Base-by-base conservation (phyloP, 2,797 vertebrate species). In the Coreius guichenoti region DNA sequence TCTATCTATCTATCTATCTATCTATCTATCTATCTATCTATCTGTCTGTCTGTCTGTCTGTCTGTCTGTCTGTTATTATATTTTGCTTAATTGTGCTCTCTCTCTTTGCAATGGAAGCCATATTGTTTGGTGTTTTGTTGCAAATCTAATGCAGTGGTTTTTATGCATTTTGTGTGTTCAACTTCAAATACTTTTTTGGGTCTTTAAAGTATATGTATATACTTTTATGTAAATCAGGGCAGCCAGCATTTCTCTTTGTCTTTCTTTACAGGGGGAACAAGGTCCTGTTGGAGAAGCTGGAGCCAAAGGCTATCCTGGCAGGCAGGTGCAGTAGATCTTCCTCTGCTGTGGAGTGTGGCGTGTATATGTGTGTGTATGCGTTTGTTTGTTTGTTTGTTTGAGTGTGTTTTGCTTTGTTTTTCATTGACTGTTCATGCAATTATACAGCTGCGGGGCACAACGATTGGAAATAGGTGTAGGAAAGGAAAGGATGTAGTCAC, bases 271-370 rank as follows among this genome's bases (percentile, higher is more conserved):
- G 98, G 98, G 98, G 26, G 94, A 94, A 84, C 96, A 91, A 76
- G 98, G 98, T 95, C 95, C 95, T 68, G 92, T 95, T 51, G 98
- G 98, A 93, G 98, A 96, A 81, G 68, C 83, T 23, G 86, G 99
- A 98, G 98, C 97, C 97, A 99, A 99, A 99, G 98, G 98, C 96
- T 99, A 99, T 99, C 98, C 97, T 98, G 98, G 98, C 98, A 99
- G 98, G 98, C 98, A 99, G 98, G 98, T 99, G 98, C 98, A 99
- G 98, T 99, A 98, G 97, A 98, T 97, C 96, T 80, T 87, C 47
- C 81, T 88, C 81, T 90, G 89, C 81, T 69, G 84, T 90, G 89
- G 73, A 80, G 73, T 77, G 79, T 88, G 83, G 74, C 87, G 80
- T 87, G 49, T 85, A 17, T 72, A 45, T 81, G 26, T 63, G 70